Percentiles rank a stretch among this genome's conserved stretches.
Conservation (phyloP, 92 coral and sea anemone genomes). For the Phenganax subtilis region DNA sequence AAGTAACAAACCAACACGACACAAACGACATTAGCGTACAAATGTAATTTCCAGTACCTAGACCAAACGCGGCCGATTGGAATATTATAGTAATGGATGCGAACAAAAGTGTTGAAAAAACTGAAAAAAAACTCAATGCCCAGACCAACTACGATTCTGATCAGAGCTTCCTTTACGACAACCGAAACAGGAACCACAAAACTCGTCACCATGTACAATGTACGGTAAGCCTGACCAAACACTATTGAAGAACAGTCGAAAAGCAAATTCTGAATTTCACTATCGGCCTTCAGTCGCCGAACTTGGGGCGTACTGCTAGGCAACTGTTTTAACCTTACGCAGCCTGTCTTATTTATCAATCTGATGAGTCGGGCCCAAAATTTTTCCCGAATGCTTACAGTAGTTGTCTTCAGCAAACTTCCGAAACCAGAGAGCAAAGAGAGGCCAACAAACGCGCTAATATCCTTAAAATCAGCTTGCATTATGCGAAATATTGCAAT, state of each 20-base stretch:
- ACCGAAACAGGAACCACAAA: not conserved
- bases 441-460: conserved; percentile 48
- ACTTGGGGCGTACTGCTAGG: conserved; percentile 52
- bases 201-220: not conserved
- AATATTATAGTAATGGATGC: conserved; percentile 41
- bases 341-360: conserved; percentile 14
- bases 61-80: conserved; percentile 56
- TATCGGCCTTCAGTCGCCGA: conserved; percentile 70
- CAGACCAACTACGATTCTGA: conserved; percentile 54
- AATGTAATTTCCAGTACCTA: conserved; percentile 48
- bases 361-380: conserved; percentile 26
- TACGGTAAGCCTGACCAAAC: not conserved
- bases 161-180: conserved; percentile 30
- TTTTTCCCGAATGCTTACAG: conserved; percentile 59
- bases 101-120: conserved; percentile 48
- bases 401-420: conserved; percentile 53
- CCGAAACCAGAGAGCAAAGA: conserved; percentile 55
- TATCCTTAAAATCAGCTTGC: conserved; percentile 63
- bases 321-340: conserved; percentile 17
- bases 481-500: conserved; percentile 55
- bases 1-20: conserved; percentile 42
- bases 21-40: conserved; percentile 30
- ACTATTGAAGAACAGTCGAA: conserved; percentile 48
- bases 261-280: conserved; percentile 61
- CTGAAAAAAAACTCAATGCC: conserved; percentile 59